Base-by-base conservation (phyloP, 1,140 invertebrate species). In the Lethrus apterus region DNA sequence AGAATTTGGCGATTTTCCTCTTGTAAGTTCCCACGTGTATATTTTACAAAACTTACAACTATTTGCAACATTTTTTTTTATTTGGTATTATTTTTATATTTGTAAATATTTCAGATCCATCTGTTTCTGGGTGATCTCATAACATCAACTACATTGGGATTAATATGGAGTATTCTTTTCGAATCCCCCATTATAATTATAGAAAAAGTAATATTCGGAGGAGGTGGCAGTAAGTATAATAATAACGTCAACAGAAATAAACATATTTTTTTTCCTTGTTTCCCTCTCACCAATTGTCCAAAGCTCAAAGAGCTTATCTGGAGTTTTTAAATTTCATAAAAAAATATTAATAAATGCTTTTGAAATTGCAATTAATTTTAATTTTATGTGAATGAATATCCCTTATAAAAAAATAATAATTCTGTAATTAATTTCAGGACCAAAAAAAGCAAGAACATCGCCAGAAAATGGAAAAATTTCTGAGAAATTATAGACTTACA, bases 41-140 rank as follows among this genome's bases (percentile, higher is more conserved):
- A 11, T 19, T 26, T 7, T n/a, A 26, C 24, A 26, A 26, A 26
- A 7, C 24, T 7, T 7, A 40, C 7, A 21, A 7, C 23, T 9
- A 24, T 23, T 2, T n/a, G 26, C 18, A 26, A 1, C 15, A 15
- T 14, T 42, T 29, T 41, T 11, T 30, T 29, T 10, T n/a, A n/a
- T n/a, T n/a, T n/a, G n/a, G n/a, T n/a, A n/a, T n/a, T n/a, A n/a
- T n/a, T n/a, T n/a, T n/a, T n/a, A n/a, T n/a, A n/a, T n/a, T n/a
- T n/a, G n/a, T n/a, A n/a, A n/a, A n/a, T n/a, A n/a, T 23, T 50
- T 38, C 34, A 50, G 48, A 21, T 46, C 2, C 36, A 46, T 40
- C 14, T 20, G 7, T 46, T 45, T 26, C 24, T 23, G 10, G 48
- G 44, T 14, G 24, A 51, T 41, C 18, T 35, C 10, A 21, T 46